A percentile compares a stretch with the other conserved stretches of the same genome.
These are phyloP conservation scores for Paelopatides confundens DNA, from an alignment of 53 echinoderm and acorn worm species.

Conservation along the genomic window DNA sequence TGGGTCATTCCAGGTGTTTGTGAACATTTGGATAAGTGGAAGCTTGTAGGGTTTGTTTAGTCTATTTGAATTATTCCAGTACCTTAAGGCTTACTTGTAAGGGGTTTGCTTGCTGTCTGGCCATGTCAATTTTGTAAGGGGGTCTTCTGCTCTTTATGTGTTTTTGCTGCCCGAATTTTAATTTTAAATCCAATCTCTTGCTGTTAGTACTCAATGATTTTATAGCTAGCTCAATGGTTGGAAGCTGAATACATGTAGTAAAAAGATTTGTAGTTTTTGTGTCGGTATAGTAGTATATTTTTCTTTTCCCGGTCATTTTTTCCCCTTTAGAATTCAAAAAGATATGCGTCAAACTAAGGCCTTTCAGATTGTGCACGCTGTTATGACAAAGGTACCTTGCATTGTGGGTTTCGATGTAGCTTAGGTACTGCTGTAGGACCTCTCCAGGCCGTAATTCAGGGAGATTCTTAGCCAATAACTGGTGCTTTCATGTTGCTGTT, in stretches of 20 bases:
- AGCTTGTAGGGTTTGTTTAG: no score
- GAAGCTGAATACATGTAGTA: slow-evolving; percentile 10
- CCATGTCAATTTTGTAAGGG: background rate
- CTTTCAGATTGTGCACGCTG: slow-evolving; percentile 11
- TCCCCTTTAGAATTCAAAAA: background rate
- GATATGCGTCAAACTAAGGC: background rate
- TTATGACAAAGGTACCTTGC: background rate
- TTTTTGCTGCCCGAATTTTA: background rate
- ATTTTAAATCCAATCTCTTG: background rate
- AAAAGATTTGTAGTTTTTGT: slow-evolving; percentile 30
- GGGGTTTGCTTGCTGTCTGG: slow-evolving; percentile 3
- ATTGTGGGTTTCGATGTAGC: background rate
- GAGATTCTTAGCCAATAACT: slow-evolving; percentile 26
- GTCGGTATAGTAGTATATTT: slow-evolving; percentile 11
- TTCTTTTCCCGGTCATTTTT: background rate
- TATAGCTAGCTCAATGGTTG: background rate
- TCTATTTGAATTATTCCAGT: no score
- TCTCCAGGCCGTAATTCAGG: slow-evolving; percentile 29
- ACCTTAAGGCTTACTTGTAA: background rate
- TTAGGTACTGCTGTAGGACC: background rate
- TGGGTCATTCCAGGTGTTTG: no score
- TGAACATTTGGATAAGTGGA: no score
- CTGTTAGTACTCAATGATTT: no score
- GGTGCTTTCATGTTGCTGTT: slow-evolving; percentile 44
- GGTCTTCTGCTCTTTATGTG: background rate